Conservation (phyloP, 2,113 vertebrate genomes). For the Phaethornis superciliosus region DNA sequence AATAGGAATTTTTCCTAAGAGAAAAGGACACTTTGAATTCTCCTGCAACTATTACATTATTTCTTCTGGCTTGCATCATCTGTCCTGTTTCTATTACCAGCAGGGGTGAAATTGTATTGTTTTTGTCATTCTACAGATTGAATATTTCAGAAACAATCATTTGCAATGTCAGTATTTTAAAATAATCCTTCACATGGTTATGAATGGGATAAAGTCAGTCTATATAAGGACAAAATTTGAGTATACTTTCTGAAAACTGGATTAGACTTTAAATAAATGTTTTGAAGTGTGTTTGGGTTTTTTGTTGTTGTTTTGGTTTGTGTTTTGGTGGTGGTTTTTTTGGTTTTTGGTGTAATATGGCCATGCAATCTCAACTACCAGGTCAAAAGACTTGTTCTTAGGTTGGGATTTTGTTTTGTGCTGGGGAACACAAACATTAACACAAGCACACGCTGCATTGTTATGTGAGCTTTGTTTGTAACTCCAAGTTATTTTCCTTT, state of each 20-base stretch:
- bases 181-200: conserved; percentile 43
- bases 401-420: background rate
- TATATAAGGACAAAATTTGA: conserved; percentile 52
- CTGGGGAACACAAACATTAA: background rate
- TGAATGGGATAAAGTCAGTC: conserved; percentile 36
- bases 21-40: conserved; percentile 13
- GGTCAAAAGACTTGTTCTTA: background rate
- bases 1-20: conserved; percentile 22
- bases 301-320: background rate
- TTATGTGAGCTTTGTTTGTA: background rate
- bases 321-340: background rate
- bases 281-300: background rate
- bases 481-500: background rate
- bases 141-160: background rate
- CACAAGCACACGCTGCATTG: background rate
- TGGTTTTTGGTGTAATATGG: background rate
- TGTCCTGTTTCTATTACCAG: background rate
- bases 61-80: conserved; percentile 36
- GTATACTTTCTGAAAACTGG: conserved; percentile 32
- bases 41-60: conserved; percentile 9
- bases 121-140: conserved; percentile 46
- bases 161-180: conserved; percentile 44
- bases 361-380: background rate
- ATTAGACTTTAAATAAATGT: conserved; percentile 56
- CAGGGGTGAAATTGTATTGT: background rate